Percentiles rank a stretch among this genome's conserved stretches.
Conservation (phyloP, 2,113 vertebrate genomes). For the Cochlearius cochlearius region DNA sequence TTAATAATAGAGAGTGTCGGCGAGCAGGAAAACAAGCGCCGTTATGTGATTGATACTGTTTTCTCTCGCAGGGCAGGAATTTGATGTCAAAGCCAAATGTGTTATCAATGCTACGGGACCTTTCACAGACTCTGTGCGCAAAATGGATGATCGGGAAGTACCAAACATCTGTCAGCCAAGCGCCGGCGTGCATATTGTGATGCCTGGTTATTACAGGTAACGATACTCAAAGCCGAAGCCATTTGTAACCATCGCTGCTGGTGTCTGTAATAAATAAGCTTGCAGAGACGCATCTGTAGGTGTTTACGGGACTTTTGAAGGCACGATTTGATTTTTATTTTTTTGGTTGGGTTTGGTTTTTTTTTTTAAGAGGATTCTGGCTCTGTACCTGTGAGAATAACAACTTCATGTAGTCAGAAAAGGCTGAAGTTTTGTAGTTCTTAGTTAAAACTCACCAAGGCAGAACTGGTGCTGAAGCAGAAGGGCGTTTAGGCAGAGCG, state of each 20-base stretch:
- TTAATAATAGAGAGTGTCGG: slow-evolving; percentile 81
- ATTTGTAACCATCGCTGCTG: background rate
- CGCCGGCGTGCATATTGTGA: slow-evolving; percentile 88
- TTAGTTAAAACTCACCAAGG: background rate
- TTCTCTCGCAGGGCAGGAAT: slow-evolving; percentile 95
- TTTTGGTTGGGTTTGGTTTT: background rate
- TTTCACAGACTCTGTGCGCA: slow-evolving; percentile 88
- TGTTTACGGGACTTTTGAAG: fast-evolving
- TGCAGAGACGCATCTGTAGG: fast-evolving
- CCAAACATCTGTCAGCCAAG: slow-evolving; percentile 89
- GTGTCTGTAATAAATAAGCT: background rate
- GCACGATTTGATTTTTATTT: background rate
- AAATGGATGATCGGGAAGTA: slow-evolving; percentile 89
- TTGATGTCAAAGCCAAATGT: slow-evolving; percentile 98
- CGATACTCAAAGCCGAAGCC: background rate
- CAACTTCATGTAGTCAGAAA: background rate
- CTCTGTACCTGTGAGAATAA: background rate
- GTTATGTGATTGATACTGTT: slow-evolving; percentile 87
- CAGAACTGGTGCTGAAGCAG: background rate
- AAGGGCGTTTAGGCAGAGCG: background rate
- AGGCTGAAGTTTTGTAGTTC: background rate
- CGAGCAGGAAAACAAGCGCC: slow-evolving; percentile 79
- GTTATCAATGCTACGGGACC: slow-evolving; percentile 97
- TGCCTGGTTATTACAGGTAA: slow-evolving; percentile 92
- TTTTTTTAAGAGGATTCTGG: background rate